phyloP scores from a whole-genome alignment of 2,113 vertebrate genomes.

The Elachura formosa region DNA sequence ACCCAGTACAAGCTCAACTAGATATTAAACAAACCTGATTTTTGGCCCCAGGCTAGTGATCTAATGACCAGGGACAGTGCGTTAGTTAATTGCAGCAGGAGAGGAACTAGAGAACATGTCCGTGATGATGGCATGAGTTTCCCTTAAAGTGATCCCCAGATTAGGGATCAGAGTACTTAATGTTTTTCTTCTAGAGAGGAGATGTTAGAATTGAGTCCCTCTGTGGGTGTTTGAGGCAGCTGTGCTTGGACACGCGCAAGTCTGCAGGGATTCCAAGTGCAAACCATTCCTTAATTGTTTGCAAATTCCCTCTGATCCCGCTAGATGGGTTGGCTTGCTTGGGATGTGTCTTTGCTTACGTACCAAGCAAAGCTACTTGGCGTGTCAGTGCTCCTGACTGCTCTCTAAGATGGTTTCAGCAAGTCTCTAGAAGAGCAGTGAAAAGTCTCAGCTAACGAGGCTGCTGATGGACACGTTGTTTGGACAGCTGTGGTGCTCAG shows the following conservation, averaged over 20 bases:
- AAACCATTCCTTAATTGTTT: constrained; percentile 51
- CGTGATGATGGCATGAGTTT: background rate
- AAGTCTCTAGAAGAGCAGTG: background rate
- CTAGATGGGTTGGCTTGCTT: background rate
- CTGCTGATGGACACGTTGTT: background rate
- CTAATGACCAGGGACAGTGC: background rate
- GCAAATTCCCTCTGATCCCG: constrained; percentile 23
- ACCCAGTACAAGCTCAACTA: background rate
- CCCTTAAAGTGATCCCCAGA: constrained; percentile 39
- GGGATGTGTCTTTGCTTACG: background rate
- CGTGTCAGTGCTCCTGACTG: background rate
- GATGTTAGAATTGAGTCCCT: background rate
- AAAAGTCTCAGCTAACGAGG: background rate
- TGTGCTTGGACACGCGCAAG: accelerated
- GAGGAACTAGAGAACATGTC: background rate
- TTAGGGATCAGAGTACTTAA: constrained; percentile 46
- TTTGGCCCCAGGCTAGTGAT: background rate
- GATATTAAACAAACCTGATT: background rate
- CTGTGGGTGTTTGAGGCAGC: background rate
- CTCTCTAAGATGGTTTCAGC: background rate
- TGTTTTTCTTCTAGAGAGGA: constrained; percentile 3
- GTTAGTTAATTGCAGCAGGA: background rate
- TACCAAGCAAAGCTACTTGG: constrained; percentile 9
- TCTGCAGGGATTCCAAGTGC: background rate
- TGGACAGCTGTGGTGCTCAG: constrained; percentile 21